Evolutionary conservation across 2,797 vertebrate species (phyloP).

Genomic region (Rhinatrema bivittatum): DNA sequence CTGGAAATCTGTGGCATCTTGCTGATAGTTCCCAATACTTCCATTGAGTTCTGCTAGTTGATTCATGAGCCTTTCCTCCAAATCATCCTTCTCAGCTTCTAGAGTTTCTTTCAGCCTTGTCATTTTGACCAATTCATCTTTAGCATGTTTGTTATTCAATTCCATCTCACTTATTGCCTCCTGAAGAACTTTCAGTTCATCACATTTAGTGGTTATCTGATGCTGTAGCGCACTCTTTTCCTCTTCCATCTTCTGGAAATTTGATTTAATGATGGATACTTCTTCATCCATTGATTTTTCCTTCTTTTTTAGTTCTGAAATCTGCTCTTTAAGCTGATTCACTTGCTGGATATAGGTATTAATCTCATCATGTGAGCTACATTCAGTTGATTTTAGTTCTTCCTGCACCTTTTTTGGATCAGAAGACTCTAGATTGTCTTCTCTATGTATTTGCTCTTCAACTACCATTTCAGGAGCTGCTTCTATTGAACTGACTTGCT

Average conservation of each 20-base stretch:
- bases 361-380: slow-evolving; percentile 17
- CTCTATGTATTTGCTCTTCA: slow-evolving; percentile 5
- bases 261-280: background rate
- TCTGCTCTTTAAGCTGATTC: slow-evolving; percentile 35
- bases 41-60: slow-evolving; percentile 96
- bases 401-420: background rate
- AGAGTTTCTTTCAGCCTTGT: slow-evolving; percentile 51
- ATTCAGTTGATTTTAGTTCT: slow-evolving; percentile 5
- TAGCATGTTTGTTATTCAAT: slow-evolving; percentile 37
- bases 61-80: slow-evolving; percentile 96
- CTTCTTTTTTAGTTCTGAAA: slow-evolving; percentile 40
- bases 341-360: slow-evolving; percentile 27
- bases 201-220: slow-evolving; percentile 50
- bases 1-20: slow-evolving; percentile 73
- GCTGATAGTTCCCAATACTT: slow-evolving; percentile 92
- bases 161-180: slow-evolving; percentile 35
- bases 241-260: slow-evolving; percentile 23
- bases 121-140: slow-evolving; percentile 59
- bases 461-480: slow-evolving; percentile 21
- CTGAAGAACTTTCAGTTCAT: slow-evolving; percentile 42
- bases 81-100: slow-evolving; percentile 85
- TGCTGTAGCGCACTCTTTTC: slow-evolving; percentile 53
- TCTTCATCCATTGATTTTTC: slow-evolving; percentile 31
- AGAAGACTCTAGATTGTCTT: background rate
- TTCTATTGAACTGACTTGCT: slow-evolving; percentile 23